Conservation (phyloP, 2,797 vertebrate species). For the Parambassis ranga region DNA sequence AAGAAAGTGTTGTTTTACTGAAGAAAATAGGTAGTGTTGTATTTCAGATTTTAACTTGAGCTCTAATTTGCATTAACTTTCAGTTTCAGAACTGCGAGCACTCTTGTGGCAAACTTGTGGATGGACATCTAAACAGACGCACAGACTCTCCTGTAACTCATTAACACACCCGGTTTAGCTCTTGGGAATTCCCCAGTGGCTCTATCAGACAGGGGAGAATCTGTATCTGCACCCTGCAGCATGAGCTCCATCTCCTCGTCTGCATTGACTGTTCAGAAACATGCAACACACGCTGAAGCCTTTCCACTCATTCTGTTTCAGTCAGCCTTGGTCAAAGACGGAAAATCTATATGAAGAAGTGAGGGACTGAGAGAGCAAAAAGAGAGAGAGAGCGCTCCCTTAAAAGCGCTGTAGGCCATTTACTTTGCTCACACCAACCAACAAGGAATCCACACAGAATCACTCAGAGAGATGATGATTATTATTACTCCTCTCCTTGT, state of each 20-base stretch:
- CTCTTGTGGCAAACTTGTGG: neutral
- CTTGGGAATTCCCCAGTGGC: constrained; percentile 32
- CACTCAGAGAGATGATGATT: constrained; percentile 49
- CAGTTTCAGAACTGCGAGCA: constrained; percentile 9
- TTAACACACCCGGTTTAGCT: neutral
- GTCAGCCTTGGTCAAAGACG: constrained; percentile 27
- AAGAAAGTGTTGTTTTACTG: too few relatives aligned
- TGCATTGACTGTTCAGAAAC: constrained; percentile 44
- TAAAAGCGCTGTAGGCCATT: constrained; percentile 43
- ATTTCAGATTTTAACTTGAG: constrained; percentile 14
- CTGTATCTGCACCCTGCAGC: constrained; percentile 51
- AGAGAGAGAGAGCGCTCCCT: constrained; percentile 7
- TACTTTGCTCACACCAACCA: constrained; percentile 8
- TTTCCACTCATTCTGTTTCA: constrained; percentile 24
- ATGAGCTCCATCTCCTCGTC: constrained; percentile 37
- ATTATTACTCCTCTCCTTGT: constrained; percentile 71
- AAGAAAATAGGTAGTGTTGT: neutral
- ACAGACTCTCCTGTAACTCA: neutral
- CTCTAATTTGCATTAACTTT: constrained; percentile 23
- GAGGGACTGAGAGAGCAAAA: neutral
- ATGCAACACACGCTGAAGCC: constrained; percentile 35
- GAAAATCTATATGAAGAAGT: constrained; percentile 59
- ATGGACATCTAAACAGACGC: constrained; percentile 13
- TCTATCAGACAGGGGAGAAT: constrained; percentile 43
- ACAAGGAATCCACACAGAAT: constrained; percentile 13